Evolutionary conservation across 2,888 invertebrate genomes (phyloP), one percentile per base, ranked within the genome.

Genomic region (Dexiosoma caninum): DNA sequence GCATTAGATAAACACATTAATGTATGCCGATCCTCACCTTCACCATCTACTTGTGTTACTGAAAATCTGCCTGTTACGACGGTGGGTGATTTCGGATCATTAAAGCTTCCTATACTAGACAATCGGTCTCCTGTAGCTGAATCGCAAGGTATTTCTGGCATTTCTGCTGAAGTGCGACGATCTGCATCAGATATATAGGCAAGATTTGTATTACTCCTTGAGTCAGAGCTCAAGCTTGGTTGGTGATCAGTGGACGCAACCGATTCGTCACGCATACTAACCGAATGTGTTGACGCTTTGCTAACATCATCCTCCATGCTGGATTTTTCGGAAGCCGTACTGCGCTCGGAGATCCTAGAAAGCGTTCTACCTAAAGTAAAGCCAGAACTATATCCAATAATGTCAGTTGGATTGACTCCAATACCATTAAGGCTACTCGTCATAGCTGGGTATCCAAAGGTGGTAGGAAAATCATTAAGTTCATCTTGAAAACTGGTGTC

Each of bases 241-340:
- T 96, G 96, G 86, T 95, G 95, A 89, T 96, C 96, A 86, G 95
- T 96, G 0, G 96, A 96, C 81, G 94, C 94, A 35, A 95, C 91
- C 0, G 95, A 95, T 88, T 96, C 96, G 87, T 96, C 96, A 84
- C 95, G 95, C 82, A 95, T 92, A 88, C 96, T 96, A 74, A 95
- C 95, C 2, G 95, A 95, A 80, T 95, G 93, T 1, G 95, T 95
- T 81, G 95, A 95, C 3, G 95, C 95, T 89, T 96, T 96, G 32
- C 96, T 96, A 0, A 95, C 95, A 90, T 96, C 96, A 88, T 96
- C 96, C 85, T 96, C 94, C 80, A 95, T 94, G 86, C 96, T 96
- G 2, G 95, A 95, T 89, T 96, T 96, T 88, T 96, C 96, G 0
- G 96, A 96, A 10, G 96, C 95, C 9, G 96, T 96, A 83, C 96